Evolutionary conservation across 2,113 vertebrate genomes (phyloP), one percentile per base, ranked within the genome.

Genomic region (Dromas ardeola): DNA sequence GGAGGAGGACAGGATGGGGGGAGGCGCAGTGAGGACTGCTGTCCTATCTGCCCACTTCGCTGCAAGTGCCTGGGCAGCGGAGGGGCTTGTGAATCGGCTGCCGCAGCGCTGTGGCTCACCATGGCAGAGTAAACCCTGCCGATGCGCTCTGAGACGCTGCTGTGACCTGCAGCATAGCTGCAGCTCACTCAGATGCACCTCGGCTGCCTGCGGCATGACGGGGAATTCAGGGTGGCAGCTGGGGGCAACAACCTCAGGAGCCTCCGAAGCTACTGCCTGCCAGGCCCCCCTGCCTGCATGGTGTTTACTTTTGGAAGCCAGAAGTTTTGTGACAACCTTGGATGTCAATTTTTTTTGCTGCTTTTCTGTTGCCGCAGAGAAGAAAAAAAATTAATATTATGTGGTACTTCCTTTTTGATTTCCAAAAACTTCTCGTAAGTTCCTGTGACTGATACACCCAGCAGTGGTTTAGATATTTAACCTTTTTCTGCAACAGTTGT

Each of bases 131-230:
- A 22, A 56, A 26, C 13, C 16, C 59, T 15, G 58, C 34, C 1
- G 8, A 17, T 11, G 40, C 1, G 3, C 45, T 59, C 36, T 0
- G 1, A 45, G 62, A 23, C 16, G 5, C 36, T 1, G 4, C 81
- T 30, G 11, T 13, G 67, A 36, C 34, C 55, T 32, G 85, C 62
- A 38, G 43, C 6, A 0, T 1, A 3, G 59, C 27, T 45, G 45
- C 63, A 29, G 55, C 61, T 45, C 38, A 8, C 45, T 69, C 8
- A 1, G 53, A 11, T 47, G 81, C 62, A 9, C 29, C 73, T 84
- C 20, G 3, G 34, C 69, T 61, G 8, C 7, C 67, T 70, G 45
- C 9, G 3, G 38, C 36, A 14, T 1, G 5, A 6, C 1, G 69
- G 62, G 19, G 10, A 30, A 4, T 15, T 5, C 2, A 1, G 29